A percentile compares a stretch with the other conserved stretches of the same genome.
Conservation (phyloP, 2,797 vertebrate species). For the Acipenser oxyrinchus region DNA sequence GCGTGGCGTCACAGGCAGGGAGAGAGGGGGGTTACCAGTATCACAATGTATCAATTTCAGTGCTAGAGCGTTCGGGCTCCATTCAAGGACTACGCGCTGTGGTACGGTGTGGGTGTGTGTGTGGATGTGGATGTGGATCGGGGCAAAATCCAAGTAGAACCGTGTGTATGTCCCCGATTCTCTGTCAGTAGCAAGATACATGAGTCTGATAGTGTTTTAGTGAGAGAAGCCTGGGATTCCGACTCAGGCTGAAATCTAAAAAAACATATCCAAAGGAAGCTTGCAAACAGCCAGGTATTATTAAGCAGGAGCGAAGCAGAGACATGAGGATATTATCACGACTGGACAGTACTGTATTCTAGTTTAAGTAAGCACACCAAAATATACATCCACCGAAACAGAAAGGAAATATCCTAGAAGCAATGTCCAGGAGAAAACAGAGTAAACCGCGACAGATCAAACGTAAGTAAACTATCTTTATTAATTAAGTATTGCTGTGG, state of each 20-base stretch:
- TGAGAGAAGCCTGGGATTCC: slow-evolving; percentile 12
- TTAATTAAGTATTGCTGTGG: too few species aligned
- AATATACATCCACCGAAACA: too few species aligned
- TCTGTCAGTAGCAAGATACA: slow-evolving; percentile 5
- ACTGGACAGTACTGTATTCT: slow-evolving; percentile 41
- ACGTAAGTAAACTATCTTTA: slow-evolving; percentile 59
- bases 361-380: slow-evolving; percentile 7
- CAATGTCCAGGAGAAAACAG: slow-evolving; percentile 96
- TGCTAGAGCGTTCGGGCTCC: slow-evolving; percentile 33
- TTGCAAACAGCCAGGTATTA: slow-evolving; percentile 40
- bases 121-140: slow-evolving; percentile 16
- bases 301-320: slow-evolving; percentile 36
- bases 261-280: slow-evolving; percentile 28
- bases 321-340: slow-evolving; percentile 61
- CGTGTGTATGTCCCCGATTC: background rate
- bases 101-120: slow-evolving; percentile 18
- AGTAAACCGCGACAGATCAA: slow-evolving; percentile 95
- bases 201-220: slow-evolving; percentile 3
- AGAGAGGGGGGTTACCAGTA: slow-evolving; percentile 28
- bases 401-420: slow-evolving; percentile 2
- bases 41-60: slow-evolving; percentile 27
- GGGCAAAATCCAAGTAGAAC: too few species aligned
- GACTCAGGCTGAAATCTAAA: slow-evolving; percentile 22
- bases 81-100: slow-evolving; percentile 34
- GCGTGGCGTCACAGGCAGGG: slow-evolving; percentile 44